A percentile compares a stretch with the other conserved stretches of the same genome.
Conservation (phyloP, 2,113 vertebrate species). For the Solenodon paradoxus region DNA sequence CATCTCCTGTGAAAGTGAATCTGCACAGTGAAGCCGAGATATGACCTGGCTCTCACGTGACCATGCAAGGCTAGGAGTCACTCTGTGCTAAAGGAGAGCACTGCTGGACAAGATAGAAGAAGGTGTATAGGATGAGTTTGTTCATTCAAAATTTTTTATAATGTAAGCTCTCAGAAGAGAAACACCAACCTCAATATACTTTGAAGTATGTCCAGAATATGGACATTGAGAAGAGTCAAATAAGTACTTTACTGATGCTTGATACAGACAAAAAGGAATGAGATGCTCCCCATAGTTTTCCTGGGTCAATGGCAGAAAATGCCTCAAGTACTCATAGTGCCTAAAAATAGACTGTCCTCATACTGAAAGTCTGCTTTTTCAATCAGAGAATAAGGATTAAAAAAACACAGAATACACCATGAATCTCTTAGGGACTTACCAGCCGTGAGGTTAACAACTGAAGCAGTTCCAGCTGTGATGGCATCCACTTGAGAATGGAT, state of each 20-base stretch:
- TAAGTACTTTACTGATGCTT: neutral
- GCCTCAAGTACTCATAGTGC: neutral
- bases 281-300: neutral
- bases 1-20: neutral
- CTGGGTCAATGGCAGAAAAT: slow-evolving; percentile 24
- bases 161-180: neutral
- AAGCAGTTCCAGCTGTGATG: slow-evolving; percentile 98
- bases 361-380: slow-evolving; percentile 49
- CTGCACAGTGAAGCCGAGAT: neutral
- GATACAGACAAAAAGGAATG: neutral
- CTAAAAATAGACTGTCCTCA: slow-evolving; percentile 36
- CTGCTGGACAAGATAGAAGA: neutral
- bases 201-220: neutral
- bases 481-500: slow-evolving; percentile 99
- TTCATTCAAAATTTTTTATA: neutral
- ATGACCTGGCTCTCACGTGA: neutral
- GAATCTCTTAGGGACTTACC: slow-evolving; percentile 84
- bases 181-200: neutral
- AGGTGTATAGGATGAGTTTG: fast-evolving
- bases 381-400: slow-evolving; percentile 28
- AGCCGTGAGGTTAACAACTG: slow-evolving; percentile 98
- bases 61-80: neutral
- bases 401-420: neutral
- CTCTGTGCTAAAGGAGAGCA: neutral
- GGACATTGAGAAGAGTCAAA: neutral